Conservation (phyloP, 2,113 vertebrate species). For the Platysternon megacephalum region DNA sequence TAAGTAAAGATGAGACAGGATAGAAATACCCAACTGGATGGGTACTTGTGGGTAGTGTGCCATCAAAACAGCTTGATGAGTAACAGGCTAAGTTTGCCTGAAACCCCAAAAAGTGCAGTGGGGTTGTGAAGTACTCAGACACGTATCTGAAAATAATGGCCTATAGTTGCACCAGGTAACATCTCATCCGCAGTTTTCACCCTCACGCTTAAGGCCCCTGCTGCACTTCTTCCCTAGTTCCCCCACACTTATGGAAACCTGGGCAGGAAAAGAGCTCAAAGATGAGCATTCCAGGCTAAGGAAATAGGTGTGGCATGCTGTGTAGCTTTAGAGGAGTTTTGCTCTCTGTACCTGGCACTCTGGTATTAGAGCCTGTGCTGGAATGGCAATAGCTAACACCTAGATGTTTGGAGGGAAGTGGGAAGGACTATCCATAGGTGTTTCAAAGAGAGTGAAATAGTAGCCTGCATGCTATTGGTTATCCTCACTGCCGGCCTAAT, state of each 20-base stretch:
- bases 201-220: accelerated
- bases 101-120: slow-evolving; percentile 24
- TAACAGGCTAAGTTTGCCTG: not conserved
- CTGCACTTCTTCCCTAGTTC: not conserved
- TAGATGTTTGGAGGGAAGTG: not conserved
- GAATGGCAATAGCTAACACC: not conserved
- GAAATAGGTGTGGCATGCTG: slow-evolving; percentile 41
- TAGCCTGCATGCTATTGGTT: slow-evolving; percentile 31
- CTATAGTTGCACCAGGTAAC: not conserved
- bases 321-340: slow-evolving; percentile 66
- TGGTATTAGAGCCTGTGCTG: slow-evolving; percentile 24
- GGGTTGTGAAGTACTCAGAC: not conserved
- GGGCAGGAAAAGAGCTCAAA: not conserved
- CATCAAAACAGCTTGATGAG: not conserved
- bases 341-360: slow-evolving; percentile 68
- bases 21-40: not conserved
- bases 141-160: not conserved
- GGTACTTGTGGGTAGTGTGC: not conserved
- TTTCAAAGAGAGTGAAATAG: slow-evolving; percentile 72
- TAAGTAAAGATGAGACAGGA: not conserved
- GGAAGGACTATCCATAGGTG: slow-evolving; percentile 54
- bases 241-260: slow-evolving; percentile 21
- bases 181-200: not conserved
- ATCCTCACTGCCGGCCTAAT: not conserved
- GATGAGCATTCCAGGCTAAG: slow-evolving; percentile 53